phyloP scores from a whole-genome alignment of 2,888 invertebrate species.

The Globia sparganii region DNA sequence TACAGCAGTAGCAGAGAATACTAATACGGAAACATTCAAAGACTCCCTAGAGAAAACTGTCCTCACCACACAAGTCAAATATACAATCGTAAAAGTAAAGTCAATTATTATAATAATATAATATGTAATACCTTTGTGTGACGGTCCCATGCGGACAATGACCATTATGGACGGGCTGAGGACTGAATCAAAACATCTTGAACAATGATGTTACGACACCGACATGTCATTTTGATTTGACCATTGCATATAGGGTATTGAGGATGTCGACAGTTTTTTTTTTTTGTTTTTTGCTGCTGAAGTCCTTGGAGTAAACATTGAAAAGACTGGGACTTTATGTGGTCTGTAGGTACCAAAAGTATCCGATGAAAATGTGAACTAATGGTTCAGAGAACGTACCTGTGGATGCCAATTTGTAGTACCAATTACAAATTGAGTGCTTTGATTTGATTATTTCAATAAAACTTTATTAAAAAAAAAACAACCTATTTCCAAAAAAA shows the following conservation, averaged over 20 bases:
- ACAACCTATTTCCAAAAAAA: no score
- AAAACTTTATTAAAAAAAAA: no score
- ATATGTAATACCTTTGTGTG: conserved; percentile 43
- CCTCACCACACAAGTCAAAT: neutral
- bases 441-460: neutral
- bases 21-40: neutral
- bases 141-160: conserved; percentile 62
- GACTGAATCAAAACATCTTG: conserved; percentile 53
- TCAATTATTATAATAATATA: conserved; percentile 62
- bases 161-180: conserved; percentile 49
- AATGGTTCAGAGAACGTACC: neutral
- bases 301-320: conserved; percentile 5
- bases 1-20: neutral
- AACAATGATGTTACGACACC: conserved; percentile 59
- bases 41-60: conserved; percentile 5
- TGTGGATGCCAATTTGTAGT: neutral
- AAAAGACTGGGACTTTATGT: neutral
- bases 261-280: conserved; percentile 9
- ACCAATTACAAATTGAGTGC: neutral
- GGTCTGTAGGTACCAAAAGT: neutral
- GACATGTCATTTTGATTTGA: conserved; percentile 30
- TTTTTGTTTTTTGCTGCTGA: conserved; percentile 15
- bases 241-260: conserved; percentile 41
- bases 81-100: conserved; percentile 53
- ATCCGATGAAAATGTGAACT: neutral